Percentiles rank a stretch among this genome's conserved stretches.
These are phyloP conservation scores for Lepilemur septentrionalis DNA, from an alignment of 2,797 vertebrate genomes.

Conservation along the genomic window DNA sequence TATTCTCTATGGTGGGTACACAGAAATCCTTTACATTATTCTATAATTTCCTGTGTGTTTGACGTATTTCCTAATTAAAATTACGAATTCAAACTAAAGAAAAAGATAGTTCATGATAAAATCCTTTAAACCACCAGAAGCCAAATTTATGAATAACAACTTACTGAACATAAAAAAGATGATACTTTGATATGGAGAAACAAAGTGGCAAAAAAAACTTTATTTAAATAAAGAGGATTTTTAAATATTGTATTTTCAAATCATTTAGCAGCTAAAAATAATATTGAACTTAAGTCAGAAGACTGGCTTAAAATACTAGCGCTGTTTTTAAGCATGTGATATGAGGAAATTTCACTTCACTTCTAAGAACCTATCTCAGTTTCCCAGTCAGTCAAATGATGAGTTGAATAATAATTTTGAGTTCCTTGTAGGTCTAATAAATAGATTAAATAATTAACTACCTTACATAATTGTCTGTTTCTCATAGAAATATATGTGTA, in stretches of 20 bases:
- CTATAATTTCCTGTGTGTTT: neutral
- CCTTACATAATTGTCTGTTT: neutral
- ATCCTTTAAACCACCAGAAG: neutral
- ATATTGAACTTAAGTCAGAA: neutral
- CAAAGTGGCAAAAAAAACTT: neutral
- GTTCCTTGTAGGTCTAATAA: slow-evolving; percentile 58
- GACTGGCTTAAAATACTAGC: neutral
- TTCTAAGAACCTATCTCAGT: neutral
- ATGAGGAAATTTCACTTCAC: slow-evolving; percentile 6
- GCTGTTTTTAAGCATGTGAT: neutral
- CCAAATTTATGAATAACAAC: neutral
- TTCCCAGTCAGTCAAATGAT: neutral
- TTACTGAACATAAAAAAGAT: neutral
- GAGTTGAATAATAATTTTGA: neutral
- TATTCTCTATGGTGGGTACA: neutral
- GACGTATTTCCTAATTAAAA: slow-evolving; percentile 33
- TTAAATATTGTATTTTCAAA: slow-evolving; percentile 39
- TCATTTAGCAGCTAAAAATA: neutral
- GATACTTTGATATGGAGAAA: neutral
- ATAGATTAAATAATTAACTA: neutral
- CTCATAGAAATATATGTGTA: neutral
- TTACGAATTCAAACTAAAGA: neutral
- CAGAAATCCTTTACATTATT: neutral
- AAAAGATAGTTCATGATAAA: neutral
- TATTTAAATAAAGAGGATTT: neutral